Conservation (phyloP, 2,113 vertebrate species). For the Crotalus tigris region DNA sequence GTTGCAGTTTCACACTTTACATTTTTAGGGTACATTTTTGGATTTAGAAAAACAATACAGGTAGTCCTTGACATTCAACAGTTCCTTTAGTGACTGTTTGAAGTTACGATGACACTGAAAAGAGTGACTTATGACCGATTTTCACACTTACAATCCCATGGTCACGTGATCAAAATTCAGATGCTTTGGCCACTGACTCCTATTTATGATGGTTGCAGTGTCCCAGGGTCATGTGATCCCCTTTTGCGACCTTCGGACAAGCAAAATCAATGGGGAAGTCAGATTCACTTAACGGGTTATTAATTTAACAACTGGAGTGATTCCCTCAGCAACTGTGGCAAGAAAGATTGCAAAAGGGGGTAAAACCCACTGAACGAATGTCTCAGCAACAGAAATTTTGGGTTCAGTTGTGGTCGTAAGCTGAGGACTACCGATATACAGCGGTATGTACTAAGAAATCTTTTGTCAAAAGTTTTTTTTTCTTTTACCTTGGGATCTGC, state of each 20-base stretch:
- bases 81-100: too few relatives aligned
- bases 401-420: not conserved
- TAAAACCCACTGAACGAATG: not conserved
- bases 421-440: rapidly evolving
- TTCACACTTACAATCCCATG: not conserved
- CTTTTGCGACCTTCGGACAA: not conserved
- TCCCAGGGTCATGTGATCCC: not conserved
- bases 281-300: not conserved
- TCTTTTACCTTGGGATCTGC: slow-evolving; percentile 90
- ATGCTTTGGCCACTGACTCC: not conserved
- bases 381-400: not conserved
- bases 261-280: not conserved
- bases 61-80: too few relatives aligned
- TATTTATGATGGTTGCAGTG: not conserved
- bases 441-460: not conserved
- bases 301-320: not conserved
- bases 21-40: not conserved
- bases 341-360: not conserved
- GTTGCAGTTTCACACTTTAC: not conserved
- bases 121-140: not conserved
- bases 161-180: not conserved
- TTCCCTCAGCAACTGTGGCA: not conserved
- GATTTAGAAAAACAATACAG: not conserved
- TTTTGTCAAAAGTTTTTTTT: not conserved
- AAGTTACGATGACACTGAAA: not conserved